Conservation (phyloP, 1,140 invertebrate genomes). For the Samia ricini region DNA sequence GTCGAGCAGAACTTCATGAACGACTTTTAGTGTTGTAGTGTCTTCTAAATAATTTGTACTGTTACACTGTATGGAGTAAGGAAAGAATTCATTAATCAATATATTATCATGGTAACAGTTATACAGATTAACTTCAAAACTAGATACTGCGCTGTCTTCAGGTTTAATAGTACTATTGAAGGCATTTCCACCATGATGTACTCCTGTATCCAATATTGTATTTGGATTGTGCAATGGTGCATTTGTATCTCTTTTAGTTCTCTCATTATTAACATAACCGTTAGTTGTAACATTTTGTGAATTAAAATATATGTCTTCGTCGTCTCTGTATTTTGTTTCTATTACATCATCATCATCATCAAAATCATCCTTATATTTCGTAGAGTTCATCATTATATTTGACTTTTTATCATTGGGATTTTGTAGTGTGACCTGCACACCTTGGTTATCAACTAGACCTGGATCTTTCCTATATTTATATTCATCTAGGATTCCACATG, state of each 20-base stretch:
- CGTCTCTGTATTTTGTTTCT: not conserved
- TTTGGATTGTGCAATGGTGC: conserved; percentile 75
- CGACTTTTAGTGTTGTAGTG: conserved; percentile 79
- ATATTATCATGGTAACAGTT: conserved; percentile 86
- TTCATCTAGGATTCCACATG: conserved; percentile 86
- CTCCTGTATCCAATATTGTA: conserved; percentile 83
- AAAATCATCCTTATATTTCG: not conserved
- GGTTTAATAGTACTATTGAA: conserved; percentile 78
- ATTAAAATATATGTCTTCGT: conserved; percentile 2
- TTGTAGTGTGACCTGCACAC: conserved; percentile 84
- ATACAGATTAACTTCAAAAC: conserved; percentile 86
- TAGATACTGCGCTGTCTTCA: conserved; percentile 83
- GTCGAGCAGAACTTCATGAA: conserved; percentile 83
- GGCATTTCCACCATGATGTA: conserved; percentile 85
- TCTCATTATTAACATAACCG: conserved; percentile 14
- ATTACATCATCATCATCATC: not conserved
- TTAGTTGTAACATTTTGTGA: not conserved
- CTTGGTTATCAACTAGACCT: conserved; percentile 79
- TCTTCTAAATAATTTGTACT: conserved; percentile 83
- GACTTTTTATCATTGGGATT: conserved; percentile 52
- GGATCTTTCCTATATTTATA: conserved; percentile 80
- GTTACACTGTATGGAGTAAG: conserved; percentile 81
- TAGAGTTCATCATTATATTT: not conserved
- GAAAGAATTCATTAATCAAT: conserved; percentile 83
- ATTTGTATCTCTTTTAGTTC: conserved; percentile 41